phyloP scores from a whole-genome alignment of 1,140 invertebrate genomes.

The Drosophila sulfurigaster region DNA sequence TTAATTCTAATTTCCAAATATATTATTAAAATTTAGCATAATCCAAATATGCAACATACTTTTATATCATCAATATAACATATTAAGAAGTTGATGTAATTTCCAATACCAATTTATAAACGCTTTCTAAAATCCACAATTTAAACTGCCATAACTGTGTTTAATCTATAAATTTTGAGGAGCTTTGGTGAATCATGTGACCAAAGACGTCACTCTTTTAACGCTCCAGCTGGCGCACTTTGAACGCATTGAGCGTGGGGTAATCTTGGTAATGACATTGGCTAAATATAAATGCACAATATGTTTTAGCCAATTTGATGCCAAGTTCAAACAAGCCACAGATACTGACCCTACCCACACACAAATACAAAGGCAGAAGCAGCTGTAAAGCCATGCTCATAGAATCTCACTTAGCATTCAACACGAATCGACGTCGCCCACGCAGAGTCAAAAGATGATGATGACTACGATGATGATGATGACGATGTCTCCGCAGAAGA shows the following conservation, averaged over 20 bases:
- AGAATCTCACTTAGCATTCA: conserved; percentile 54
- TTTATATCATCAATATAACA: too few relatives aligned
- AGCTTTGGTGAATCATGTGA: background rate
- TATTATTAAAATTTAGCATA: too few relatives aligned
- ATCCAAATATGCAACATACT: too few relatives aligned
- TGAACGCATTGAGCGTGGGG: conserved; percentile 7
- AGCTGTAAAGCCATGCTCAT: conserved; percentile 13
- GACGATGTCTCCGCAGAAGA: conserved; percentile 14
- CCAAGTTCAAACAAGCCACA: conserved; percentile 50
- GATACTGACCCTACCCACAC: conserved; percentile 43
- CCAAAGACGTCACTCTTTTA: background rate
- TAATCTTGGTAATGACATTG: conserved; percentile 53
- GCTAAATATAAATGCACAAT: conserved; percentile 57
- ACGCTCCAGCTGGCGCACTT: conserved; percentile 27
- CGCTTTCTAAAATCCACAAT: too few relatives aligned
- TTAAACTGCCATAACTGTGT: too few relatives aligned
- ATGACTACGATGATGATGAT: conserved; percentile 15
- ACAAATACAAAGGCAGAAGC: background rate
- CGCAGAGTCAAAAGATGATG: conserved; percentile 16
- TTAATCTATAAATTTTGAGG: background rate
- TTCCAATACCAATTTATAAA: too few relatives aligned
- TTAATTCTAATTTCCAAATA: too few relatives aligned
- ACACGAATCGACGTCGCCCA: conserved; percentile 57
- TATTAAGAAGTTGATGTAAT: too few relatives aligned
- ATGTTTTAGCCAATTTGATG: conserved; percentile 61